Evolutionary conservation across 2,113 vertebrate genomes (phyloP).

Genomic region (Balaenoptera acutorostrata): DNA sequence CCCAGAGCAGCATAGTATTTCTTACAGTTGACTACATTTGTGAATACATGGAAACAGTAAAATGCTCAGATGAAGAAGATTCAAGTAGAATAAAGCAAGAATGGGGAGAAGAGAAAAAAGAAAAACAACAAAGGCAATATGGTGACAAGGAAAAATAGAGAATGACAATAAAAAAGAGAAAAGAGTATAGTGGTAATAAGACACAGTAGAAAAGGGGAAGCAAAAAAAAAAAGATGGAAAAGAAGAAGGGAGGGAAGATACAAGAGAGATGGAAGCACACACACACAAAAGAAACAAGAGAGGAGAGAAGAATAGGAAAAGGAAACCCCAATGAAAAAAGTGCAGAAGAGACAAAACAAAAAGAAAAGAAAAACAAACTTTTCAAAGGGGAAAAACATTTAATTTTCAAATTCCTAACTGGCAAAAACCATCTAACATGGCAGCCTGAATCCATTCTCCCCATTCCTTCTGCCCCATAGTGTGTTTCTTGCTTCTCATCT

Average conservation of each 20-base stretch:
- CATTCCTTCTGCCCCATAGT: accelerated
- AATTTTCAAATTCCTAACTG: not conserved
- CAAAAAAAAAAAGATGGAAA: not conserved
- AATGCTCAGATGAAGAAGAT: not conserved
- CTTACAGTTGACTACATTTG: not conserved
- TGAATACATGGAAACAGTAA: not conserved
- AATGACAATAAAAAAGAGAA: not conserved
- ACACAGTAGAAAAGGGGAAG: not conserved
- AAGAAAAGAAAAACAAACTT: not conserved
- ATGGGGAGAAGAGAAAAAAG: not conserved
- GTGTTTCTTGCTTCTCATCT: not conserved
- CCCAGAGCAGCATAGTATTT: not conserved
- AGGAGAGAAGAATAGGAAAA: not conserved
- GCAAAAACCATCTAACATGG: accelerated
- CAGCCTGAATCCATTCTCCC: not conserved
- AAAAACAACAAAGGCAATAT: not conserved
- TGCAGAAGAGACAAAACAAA: not conserved
- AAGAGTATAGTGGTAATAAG: not conserved
- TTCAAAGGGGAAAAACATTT: not conserved
- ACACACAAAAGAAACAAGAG: not conserved
- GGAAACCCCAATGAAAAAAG: not conserved
- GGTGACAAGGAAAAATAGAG: not conserved
- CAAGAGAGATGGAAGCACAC: not conserved
- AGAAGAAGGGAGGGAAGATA: not conserved
- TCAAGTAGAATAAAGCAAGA: not conserved